A percentile compares a stretch with the other conserved stretches of the same genome.
Conservation (phyloP, 1,140 invertebrate genomes). For the Drosophila kohkoa region DNA sequence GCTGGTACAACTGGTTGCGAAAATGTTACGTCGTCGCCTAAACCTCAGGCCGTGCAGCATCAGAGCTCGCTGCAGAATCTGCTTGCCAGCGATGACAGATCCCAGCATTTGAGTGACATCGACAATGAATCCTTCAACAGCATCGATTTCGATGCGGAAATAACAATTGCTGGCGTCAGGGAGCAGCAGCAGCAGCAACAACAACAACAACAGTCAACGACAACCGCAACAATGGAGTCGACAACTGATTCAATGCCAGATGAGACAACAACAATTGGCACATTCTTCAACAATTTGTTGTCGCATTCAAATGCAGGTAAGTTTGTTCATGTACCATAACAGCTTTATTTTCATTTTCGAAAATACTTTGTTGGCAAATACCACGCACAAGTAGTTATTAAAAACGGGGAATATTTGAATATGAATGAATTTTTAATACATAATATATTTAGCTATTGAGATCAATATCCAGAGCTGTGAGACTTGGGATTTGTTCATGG, state of each 20-base stretch:
- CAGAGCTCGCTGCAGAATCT: conserved; percentile 77
- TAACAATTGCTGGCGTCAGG: conserved; percentile 75
- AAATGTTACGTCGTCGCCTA: conserved; percentile 46
- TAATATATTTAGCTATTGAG: no score
- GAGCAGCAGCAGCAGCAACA: conserved; percentile 30
- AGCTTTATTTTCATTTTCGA: conserved; percentile 11
- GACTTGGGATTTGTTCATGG: no score
- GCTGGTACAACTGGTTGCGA: conserved; percentile 31
- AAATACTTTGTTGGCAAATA: conserved; percentile 7
- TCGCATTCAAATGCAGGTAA: conserved; percentile 84
- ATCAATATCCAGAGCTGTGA: no score
- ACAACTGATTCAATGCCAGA: conserved; percentile 57
- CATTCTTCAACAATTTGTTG: conserved; percentile 84
- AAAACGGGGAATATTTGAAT: background rate
- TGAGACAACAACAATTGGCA: conserved; percentile 77
- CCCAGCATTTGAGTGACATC: conserved; percentile 84
- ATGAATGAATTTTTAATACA: no score
- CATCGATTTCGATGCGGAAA: conserved; percentile 84
- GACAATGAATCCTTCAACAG: conserved; percentile 85
- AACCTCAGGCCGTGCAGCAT: conserved; percentile 59
- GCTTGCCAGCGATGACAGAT: conserved; percentile 80
- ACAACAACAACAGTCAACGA: conserved; percentile 44
- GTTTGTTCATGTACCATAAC: conserved; percentile 22
- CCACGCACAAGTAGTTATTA: background rate
- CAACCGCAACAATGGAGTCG: conserved; percentile 46